Conservation (phyloP, 2,797 vertebrate species). For the Balearica regulorum region DNA sequence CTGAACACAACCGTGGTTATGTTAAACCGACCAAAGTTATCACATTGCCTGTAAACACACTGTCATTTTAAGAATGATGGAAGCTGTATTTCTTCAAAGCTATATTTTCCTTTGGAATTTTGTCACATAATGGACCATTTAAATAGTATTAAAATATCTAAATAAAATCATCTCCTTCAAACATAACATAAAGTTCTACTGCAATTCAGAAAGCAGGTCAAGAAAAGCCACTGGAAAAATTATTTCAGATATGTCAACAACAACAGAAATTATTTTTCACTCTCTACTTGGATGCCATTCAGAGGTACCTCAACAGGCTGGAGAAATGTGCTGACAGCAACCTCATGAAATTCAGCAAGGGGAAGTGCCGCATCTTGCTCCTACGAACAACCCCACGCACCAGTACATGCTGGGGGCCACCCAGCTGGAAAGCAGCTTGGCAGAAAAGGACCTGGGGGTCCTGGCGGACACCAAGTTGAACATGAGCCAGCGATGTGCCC, state of each 20-base stretch:
- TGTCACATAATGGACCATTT: background rate
- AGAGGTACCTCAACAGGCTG: background rate
- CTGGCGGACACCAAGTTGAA: background rate
- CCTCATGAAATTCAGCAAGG: no score
- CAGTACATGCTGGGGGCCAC: no score
- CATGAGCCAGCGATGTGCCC: accelerated
- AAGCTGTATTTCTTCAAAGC: background rate
- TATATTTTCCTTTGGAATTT: background rate
- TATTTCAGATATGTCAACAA: background rate
- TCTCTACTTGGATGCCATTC: background rate
- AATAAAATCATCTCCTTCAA: background rate
- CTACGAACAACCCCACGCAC: no score
- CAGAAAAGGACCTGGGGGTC: background rate
- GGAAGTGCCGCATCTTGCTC: no score
- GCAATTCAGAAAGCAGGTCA: background rate
- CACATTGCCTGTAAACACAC: background rate
- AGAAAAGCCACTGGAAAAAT: background rate
- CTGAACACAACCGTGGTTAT: background rate
- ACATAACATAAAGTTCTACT: background rate
- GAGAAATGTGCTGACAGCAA: no score
- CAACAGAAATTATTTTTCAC: background rate
- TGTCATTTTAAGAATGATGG: background rate
- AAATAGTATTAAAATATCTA: background rate
- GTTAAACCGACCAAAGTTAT: background rate
- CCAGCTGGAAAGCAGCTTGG: background rate